Evolutionary conservation across 2,113 vertebrate species (phyloP).

Genomic region (Lepisosteus oculatus): DNA sequence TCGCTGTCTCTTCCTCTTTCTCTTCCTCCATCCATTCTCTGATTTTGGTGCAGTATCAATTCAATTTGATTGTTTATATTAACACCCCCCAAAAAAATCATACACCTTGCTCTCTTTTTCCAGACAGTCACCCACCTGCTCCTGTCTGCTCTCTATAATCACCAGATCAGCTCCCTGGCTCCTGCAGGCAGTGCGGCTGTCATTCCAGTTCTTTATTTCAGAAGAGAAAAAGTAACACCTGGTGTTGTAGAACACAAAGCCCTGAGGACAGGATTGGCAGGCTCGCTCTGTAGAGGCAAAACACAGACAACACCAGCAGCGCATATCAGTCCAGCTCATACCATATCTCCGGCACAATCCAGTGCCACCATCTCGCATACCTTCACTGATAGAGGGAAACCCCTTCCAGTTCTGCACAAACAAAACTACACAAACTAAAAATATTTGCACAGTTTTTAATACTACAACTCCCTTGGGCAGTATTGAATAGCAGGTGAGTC

Average conservation of each 20-base stretch:
- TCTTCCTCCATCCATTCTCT: neutral
- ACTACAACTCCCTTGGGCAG: too few relatives aligned
- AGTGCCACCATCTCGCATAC: too few relatives aligned
- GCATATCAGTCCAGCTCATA: too few relatives aligned
- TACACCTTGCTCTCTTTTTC: neutral
- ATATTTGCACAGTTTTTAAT: too few relatives aligned
- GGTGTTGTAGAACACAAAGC: neutral
- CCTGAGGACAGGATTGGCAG: constrained; percentile 14
- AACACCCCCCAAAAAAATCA: neutral
- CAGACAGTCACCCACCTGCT: constrained; percentile 14
- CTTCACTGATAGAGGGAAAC: too few relatives aligned
- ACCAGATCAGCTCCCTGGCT: constrained; percentile 14
- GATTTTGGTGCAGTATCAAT: neutral
- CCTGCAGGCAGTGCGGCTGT: constrained; percentile 2
- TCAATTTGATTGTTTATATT: too few relatives aligned
- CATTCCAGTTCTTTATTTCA: neutral
- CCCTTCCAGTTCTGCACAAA: too few relatives aligned
- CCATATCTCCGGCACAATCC: too few relatives aligned
- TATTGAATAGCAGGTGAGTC: too few relatives aligned
- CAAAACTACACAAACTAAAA: too few relatives aligned
- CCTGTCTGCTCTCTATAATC: neutral
- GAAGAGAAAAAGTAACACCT: constrained; percentile 23
- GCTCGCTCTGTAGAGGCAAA: neutral
- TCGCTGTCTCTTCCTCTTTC: too few relatives aligned
- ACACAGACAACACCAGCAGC: constrained; percentile 1